Conservation (phyloP, 1,140 invertebrate genomes). For the Semibalanus balanoides region DNA sequence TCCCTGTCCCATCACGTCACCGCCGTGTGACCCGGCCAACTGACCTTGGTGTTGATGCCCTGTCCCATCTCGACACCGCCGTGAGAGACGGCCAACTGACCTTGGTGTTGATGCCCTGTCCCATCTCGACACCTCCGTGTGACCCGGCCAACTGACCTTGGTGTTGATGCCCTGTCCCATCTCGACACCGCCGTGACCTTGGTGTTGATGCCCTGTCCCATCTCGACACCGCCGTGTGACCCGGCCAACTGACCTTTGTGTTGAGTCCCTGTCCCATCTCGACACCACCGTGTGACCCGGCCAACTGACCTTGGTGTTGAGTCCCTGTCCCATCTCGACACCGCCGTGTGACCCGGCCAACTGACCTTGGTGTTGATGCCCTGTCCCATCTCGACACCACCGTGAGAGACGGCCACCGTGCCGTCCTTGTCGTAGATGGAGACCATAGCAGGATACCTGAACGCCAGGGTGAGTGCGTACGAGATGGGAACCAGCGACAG, state of each 20-base stretch:
- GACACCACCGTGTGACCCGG: constrained; percentile 44
- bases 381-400: constrained; percentile 53
- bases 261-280: constrained; percentile 56
- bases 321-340: no score
- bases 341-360: no score
- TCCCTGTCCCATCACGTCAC: no score
- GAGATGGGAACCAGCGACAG: no score
- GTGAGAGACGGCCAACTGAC: no score
- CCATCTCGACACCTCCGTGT: no score
- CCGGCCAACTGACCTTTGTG: constrained; percentile 40
- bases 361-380: constrained; percentile 45
- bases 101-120: no score
- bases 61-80: constrained; percentile 54
- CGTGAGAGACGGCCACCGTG: constrained; percentile 34
- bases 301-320: no score
- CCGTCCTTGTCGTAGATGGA: constrained; percentile 43
- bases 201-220: no score
- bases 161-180: constrained; percentile 54
- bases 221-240: no score
- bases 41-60: constrained; percentile 46
- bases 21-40: no score
- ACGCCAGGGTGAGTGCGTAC: constrained; percentile 16
- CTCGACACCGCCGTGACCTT: constrained; percentile 48
- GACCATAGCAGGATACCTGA: constrained; percentile 31
- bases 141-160: constrained; percentile 36